Evolutionary conservation across 1,140 invertebrate species (phyloP).

Genomic region (Drosophila pectinifera): DNA sequence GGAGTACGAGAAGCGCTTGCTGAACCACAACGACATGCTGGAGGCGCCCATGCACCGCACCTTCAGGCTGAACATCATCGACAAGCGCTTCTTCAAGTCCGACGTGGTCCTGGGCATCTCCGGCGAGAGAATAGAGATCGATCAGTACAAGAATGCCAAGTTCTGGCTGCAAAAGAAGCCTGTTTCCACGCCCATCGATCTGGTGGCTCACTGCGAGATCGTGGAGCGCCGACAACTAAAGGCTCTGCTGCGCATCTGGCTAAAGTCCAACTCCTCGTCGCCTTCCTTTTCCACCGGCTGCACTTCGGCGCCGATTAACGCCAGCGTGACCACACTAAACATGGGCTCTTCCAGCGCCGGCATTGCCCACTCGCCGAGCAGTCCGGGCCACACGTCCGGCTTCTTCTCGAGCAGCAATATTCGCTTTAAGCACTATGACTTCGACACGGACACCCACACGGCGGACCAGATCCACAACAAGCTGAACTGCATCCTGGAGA

Average conservation of each 20-base stretch:
- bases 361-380: conserved; percentile 68
- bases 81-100: conserved; percentile 92
- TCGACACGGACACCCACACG: conserved; percentile 91
- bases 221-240: conserved; percentile 88
- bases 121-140: conserved; percentile 96
- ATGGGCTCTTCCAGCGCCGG: conserved; percentile 34
- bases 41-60: conserved; percentile 94
- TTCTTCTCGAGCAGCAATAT: conserved; percentile 60
- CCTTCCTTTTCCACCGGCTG: conserved; percentile 52
- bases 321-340: conserved; percentile 48
- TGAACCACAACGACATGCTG: conserved; percentile 90
- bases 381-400: conserved; percentile 65
- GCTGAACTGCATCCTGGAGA: conserved; percentile 94
- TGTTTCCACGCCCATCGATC: conserved; percentile 90
- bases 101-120: conserved; percentile 95
- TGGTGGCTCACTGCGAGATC: conserved; percentile 94
- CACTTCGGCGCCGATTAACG: conserved; percentile 56
- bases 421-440: conserved; percentile 93
- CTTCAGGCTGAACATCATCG: conserved; percentile 92
- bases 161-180: conserved; percentile 89
- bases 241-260: conserved; percentile 86
- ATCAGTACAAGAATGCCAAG: conserved; percentile 89
- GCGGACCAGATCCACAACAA: conserved; percentile 94
- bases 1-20: conserved; percentile 87
- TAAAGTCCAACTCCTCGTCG: conserved; percentile 75